Evolutionary conservation across 2,888 invertebrate genomes (phyloP), one percentile per base, ranked within the genome.

Genomic region (Dynastes tityus): DNA sequence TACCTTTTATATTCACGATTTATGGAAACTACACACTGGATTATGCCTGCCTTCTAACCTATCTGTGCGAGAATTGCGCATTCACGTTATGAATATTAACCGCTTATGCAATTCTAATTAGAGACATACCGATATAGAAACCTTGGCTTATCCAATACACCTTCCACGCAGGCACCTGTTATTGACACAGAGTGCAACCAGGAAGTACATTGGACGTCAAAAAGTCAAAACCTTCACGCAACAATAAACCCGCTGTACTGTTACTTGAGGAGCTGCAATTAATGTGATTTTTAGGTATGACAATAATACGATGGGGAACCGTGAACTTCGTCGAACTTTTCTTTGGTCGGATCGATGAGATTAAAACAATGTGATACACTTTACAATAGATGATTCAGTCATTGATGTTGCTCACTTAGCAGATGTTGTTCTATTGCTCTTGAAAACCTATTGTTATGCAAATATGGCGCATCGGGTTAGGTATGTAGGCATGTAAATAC

Each of bases 161-260:
- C 49, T 67, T 27, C 67, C 16, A 27, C 67, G 45, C 45, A 6
- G 45, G 73, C 58, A 58, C 58, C 58, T 73, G 73, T 45, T 40
- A 73, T 73, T 73, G 73, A 73, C 73, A 73, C 58, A 58, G 58
- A 73, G 40, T 73, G 58, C 58, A 73, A 73, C 73, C 73, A 73
- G 73, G 73, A 73, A 73, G 73, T 73, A 37, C n/a, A 4, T 16
- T n/a, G 55, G 58, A 73, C 37, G 22, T 16, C 55, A 40, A 73
- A 73, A 73, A 73, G 58, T 73, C 40, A 73, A 61, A 73, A 73
- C 73, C 73, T 73, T 73, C 73, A 73, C 73, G 73, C 73, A 58
- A 73, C 73, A 73, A 53, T 73, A 73, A 73, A 11, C 40, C n/a
- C 40, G 51, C 16, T 61, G 40, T 40, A 58, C 58, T 51, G 68